phyloP scores from a whole-genome alignment of 35 echinoderm and acorn worm species.

The Stichopus chloronotus region DNA sequence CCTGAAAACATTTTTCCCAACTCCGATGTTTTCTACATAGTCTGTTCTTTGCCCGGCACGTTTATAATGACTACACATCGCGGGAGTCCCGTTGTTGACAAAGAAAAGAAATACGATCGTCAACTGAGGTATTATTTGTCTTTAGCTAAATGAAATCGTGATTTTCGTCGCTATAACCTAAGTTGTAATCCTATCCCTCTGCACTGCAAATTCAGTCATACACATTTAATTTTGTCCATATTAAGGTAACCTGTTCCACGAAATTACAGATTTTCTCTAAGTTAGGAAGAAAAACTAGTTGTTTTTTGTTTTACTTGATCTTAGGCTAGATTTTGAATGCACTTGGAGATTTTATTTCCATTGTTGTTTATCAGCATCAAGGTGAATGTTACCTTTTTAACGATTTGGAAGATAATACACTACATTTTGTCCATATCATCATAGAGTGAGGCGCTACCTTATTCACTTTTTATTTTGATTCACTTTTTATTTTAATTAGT shows the following conservation, averaged over 20 bases:
- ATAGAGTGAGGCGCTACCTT: no score
- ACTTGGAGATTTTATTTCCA: no score
- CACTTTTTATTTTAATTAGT: no score
- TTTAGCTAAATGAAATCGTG: background rate
- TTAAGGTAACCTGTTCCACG: background rate
- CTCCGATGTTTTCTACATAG: background rate
- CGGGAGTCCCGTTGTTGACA: conserved; percentile 88
- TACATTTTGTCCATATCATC: no score
- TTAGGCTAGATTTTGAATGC: no score
- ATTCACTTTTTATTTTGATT: no score
- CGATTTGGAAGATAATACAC: no score
- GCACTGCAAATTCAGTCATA: background rate
- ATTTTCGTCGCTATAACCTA: background rate
- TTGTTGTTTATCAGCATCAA: no score
- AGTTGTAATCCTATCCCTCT: background rate
- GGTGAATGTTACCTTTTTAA: no score
- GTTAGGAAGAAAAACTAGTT: no score
- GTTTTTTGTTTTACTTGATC: no score
- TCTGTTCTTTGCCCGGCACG: background rate
- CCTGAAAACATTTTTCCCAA: background rate
- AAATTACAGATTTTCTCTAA: background rate
- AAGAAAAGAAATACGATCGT: conserved; percentile 96
- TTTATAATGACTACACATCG: conserved; percentile 86
- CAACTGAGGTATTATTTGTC: conserved; percentile 76
- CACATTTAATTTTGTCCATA: no score